phyloP scores from a whole-genome alignment of 2,797 vertebrate species.

The Tamandua tetradactyla region DNA sequence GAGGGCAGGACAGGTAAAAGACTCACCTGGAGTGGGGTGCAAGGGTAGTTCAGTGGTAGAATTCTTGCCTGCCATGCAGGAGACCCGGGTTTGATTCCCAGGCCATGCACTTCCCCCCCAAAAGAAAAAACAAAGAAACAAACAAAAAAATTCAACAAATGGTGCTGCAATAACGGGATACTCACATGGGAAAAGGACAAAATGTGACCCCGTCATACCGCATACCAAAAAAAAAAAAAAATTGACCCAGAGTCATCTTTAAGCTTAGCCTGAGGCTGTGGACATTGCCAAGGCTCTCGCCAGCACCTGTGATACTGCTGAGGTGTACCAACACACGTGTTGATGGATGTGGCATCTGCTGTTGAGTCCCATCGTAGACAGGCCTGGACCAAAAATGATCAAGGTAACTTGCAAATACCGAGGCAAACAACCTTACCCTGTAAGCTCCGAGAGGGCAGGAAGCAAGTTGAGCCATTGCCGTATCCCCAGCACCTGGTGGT shows the following conservation, averaged over 20 bases:
- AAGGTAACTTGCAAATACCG: neutral
- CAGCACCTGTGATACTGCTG: neutral
- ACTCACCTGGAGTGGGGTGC: rapidly evolving
- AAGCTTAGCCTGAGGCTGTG: rapidly evolving
- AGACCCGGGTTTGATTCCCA: too few relatives aligned
- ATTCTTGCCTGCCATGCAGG: too few relatives aligned
- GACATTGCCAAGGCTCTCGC: neutral
- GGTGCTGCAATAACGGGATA: too few relatives aligned
- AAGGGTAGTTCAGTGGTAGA: too few relatives aligned
- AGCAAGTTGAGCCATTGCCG: neutral
- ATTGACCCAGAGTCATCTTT: too few relatives aligned
- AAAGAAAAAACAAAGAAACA: too few relatives aligned
- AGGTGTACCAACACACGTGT: rapidly evolving
- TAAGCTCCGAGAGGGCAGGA: neutral
- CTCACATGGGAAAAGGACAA: too few relatives aligned
- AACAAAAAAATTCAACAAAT: too few relatives aligned
- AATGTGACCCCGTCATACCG: too few relatives aligned
- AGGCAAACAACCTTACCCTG: too few relatives aligned
- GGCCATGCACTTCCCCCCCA: too few relatives aligned
- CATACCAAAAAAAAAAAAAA: too few relatives aligned
- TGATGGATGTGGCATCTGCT: neutral
- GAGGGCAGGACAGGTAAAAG: neutral
- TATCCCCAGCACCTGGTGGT: rapidly evolving
- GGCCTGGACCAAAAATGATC: neutral
- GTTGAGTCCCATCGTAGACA: neutral